These are phyloP conservation scores for Micrasema longulum DNA, from an alignment of 1,140 invertebrate species.

Conservation along the genomic window DNA sequence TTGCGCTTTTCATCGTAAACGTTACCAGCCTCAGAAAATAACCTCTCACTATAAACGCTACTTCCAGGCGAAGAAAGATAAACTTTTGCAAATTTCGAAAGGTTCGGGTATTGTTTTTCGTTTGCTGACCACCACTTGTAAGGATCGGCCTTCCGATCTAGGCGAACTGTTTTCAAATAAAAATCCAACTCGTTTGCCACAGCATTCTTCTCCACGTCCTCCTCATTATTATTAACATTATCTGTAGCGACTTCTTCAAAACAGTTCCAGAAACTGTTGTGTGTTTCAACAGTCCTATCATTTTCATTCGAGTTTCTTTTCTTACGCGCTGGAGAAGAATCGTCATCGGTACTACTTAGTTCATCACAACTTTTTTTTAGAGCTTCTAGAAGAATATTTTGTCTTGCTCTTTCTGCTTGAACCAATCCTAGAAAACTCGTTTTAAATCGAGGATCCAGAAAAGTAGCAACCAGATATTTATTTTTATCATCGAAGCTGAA, in stretches of 20 bases:
- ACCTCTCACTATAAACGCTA: slow-evolving; percentile 48
- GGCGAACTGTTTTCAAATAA: slow-evolving; percentile 3
- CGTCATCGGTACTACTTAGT: too few relatives aligned
- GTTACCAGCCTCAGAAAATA: slow-evolving; percentile 40
- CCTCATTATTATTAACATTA: neutral
- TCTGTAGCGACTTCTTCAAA: slow-evolving; percentile 6
- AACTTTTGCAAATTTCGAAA: slow-evolving; percentile 54
- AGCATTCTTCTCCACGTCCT: neutral
- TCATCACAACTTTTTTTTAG: too few relatives aligned
- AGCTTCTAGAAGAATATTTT: too few relatives aligned
- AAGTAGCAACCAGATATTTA: neutral
- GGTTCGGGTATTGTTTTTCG: slow-evolving; percentile 53
- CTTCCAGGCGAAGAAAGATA: slow-evolving; percentile 52
- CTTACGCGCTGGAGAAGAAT: neutral
- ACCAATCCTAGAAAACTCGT: too few relatives aligned
- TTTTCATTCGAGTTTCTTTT: neutral
- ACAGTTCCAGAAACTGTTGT: neutral
- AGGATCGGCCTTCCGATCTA: neutral
- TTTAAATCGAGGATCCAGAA: neutral
- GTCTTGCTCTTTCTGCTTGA: neutral
- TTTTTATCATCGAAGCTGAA: too few relatives aligned
- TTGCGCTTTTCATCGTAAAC: neutral
- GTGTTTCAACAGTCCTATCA: neutral
- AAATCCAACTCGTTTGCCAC: neutral
- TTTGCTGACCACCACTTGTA: slow-evolving; percentile 49